Evolutionary conservation across 2,113 vertebrate genomes (phyloP), one percentile per base, ranked within the genome.

Genomic region (Lichenostomus cassidix): DNA sequence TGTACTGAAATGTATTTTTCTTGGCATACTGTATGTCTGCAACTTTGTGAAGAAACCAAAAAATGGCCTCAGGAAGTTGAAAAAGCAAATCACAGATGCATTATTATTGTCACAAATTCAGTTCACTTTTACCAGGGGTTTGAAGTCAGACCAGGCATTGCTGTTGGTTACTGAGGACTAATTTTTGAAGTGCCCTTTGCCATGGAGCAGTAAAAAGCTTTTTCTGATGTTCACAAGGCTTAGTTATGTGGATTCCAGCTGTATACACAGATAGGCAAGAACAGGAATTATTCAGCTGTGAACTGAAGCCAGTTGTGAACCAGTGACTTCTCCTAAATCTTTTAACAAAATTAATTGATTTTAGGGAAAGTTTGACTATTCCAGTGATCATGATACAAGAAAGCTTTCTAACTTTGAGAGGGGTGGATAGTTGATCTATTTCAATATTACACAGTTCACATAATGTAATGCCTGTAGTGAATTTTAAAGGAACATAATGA

Each of bases 291-390:
- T 15, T 92, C 87, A 93, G 47, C 65, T 93, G 86, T 76, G 74
- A 95, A 60, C 80, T 84, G 64, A 92, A 94, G 80, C 69, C 42
- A 8, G 56, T 83, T 58, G 33, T 90, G 83, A 86, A 96, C 35
- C 28, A 90, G 70, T 58, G 58, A 89, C 44, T 11, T 82, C 52
- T n/a, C 62, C 60, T 79, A 95, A 85, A 89, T 89, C 49, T 90
- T 84, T 78, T 78, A 56, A 68, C 5, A 85, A 87, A 91, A 64
- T 52, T 52, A 87, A 70, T 84, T 77, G 28, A 55, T 89, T 64
- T 49, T 63, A 64, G 27, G 28, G 39, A 63, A 78, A 16, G 4
- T 67, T 81, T 65, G 50, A 28, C 42, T 94, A 16, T 78, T 63
- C 12, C 31, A 50, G 12, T 55, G 33, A 74, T 65, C n/a, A 18